Conservation (phyloP, 1,140 invertebrate species). For the Cataglyphis hispanica region DNA sequence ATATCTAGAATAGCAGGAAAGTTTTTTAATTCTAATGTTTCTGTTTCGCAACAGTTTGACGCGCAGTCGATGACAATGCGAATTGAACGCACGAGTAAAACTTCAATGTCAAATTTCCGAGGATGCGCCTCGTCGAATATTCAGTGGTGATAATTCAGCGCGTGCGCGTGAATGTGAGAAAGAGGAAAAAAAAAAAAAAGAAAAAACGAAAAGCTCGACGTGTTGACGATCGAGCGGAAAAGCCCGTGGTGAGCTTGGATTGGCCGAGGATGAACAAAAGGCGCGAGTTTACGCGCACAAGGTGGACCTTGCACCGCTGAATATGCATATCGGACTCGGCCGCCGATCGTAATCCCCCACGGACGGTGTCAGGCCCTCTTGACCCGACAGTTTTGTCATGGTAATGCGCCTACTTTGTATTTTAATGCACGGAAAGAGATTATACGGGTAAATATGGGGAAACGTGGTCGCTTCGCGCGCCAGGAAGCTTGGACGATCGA, state of each 20-base stretch:
- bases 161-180: background rate
- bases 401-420: slow-evolving; percentile 84
- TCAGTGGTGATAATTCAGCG: slow-evolving; percentile 42
- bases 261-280: slow-evolving; percentile 68
- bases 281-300: slow-evolving; percentile 65
- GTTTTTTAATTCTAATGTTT: slow-evolving; percentile 22
- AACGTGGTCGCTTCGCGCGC: slow-evolving; percentile 23
- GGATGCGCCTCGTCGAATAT: slow-evolving; percentile 46
- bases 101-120: slow-evolving; percentile 45
- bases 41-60: background rate
- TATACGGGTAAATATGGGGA: slow-evolving; percentile 80
- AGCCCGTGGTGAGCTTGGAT: slow-evolving; percentile 26
- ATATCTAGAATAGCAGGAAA: background rate
- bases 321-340: slow-evolving; percentile 80
- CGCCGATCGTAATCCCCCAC: slow-evolving; percentile 83
- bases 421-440: slow-evolving; percentile 83
- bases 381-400: slow-evolving; percentile 84
- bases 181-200: slow-evolving; percentile 29
- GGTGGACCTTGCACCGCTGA: slow-evolving; percentile 81
- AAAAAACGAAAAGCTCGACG: slow-evolving; percentile 40
- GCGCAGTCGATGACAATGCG: slow-evolving; percentile 24
- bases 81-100: background rate
- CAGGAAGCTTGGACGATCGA: slow-evolving; percentile 14
- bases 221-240: slow-evolving; percentile 50
- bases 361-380: slow-evolving; percentile 82